These are phyloP conservation scores for Conops quadrifasciatus DNA, from an alignment of 2,888 invertebrate species.

Conservation along the genomic window DNA sequence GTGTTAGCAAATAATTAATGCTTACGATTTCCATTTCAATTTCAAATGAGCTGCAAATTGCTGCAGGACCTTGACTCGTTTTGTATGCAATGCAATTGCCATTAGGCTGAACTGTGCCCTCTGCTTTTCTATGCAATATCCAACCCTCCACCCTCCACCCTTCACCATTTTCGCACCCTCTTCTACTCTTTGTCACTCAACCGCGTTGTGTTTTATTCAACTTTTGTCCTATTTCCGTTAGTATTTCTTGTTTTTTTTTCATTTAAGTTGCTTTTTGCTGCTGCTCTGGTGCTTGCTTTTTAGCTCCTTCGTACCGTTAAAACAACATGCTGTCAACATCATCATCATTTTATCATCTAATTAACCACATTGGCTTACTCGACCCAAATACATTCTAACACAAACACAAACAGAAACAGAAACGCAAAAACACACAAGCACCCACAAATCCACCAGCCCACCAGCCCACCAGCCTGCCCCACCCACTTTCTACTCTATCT, in stretches of 20 bases:
- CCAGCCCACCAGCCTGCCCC: background rate
- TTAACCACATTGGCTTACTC: background rate
- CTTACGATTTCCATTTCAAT: conserved; percentile 24
- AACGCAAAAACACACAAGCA: too few species aligned
- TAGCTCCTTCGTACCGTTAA: too few species aligned
- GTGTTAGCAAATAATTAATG: background rate
- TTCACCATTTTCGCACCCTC: background rate
- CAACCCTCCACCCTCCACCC: background rate
- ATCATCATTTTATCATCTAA: background rate
- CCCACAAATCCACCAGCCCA: background rate
- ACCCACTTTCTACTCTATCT: background rate
- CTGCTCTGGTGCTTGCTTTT: too few species aligned
- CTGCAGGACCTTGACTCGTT: conserved; percentile 24
- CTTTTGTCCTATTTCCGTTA: too few species aligned
- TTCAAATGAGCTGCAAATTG: conserved; percentile 30
- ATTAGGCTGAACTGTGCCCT: background rate
- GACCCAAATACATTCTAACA: background rate
- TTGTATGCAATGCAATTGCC: background rate
- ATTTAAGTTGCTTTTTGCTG: too few species aligned
- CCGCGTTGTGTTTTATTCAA: too few species aligned
- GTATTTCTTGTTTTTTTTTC: too few species aligned
- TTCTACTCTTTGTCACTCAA: background rate
- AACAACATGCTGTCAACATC: background rate
- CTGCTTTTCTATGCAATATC: too few species aligned
- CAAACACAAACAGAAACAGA: too few species aligned